These are phyloP conservation scores for Spinibarbus caldwelli DNA, from an alignment of 2,797 vertebrate species.

Conservation along the genomic window DNA sequence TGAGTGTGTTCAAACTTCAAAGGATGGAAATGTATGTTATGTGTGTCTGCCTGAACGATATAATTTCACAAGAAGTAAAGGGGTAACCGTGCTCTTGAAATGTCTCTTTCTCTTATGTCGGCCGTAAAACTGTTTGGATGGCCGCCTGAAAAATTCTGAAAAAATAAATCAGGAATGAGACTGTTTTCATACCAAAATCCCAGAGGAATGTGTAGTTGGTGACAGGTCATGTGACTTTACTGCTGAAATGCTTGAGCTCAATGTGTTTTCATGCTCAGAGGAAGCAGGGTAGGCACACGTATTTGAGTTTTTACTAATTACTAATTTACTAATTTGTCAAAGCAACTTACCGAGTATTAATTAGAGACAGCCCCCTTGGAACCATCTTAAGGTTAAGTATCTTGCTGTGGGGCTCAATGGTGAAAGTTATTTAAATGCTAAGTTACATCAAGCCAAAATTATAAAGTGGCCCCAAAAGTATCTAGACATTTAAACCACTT, in stretches of 20 bases:
- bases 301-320: conserved; percentile 6
- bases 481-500: background rate
- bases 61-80: conserved; percentile 5
- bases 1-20: conserved; percentile 35
- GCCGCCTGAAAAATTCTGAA: background rate
- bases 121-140: background rate
- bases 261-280: background rate
- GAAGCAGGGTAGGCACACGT: background rate
- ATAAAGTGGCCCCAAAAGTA: background rate
- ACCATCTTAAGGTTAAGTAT: background rate
- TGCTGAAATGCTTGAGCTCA: background rate
- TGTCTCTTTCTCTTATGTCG: background rate
- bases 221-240: conserved; percentile 6
- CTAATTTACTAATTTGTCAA: background rate
- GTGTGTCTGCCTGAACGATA: background rate
- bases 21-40: conserved; percentile 24
- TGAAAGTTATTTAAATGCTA: background rate
- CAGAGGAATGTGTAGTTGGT: background rate
- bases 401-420: background rate
- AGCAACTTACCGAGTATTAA: background rate
- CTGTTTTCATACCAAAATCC: conserved; percentile 1
- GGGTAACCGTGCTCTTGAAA: background rate
- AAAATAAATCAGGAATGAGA: background rate
- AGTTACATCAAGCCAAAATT: background rate
- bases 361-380: background rate